These are phyloP conservation scores for Paramuricea clavata DNA, from an alignment of 92 coral and sea anemone species.

Conservation along the genomic window DNA sequence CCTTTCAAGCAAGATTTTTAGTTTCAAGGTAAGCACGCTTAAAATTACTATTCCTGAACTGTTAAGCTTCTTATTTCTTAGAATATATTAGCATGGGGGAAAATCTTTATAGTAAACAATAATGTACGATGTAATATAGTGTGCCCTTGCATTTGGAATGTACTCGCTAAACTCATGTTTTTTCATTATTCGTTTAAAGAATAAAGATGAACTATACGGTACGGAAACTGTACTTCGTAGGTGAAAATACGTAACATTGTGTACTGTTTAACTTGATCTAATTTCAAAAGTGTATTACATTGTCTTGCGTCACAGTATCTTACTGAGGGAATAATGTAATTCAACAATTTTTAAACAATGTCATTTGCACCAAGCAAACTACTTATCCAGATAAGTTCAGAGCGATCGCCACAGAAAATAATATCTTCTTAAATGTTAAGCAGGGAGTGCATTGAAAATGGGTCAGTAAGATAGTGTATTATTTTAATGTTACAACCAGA, in stretches of 20 bases:
- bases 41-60: background rate
- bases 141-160: background rate
- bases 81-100: background rate
- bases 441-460: background rate
- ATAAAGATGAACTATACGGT: background rate
- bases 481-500: constrained; percentile 33
- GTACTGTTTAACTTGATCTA: background rate
- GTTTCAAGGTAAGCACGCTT: too few relatives aligned
- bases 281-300: background rate
- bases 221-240: background rate
- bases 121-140: background rate
- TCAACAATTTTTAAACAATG: background rate
- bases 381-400: background rate
- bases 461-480: background rate
- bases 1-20: background rate
- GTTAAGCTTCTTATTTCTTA: background rate
- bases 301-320: background rate
- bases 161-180: background rate
- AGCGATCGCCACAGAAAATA: background rate
- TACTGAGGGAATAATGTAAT: constrained; percentile 24
- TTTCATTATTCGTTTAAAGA: background rate
- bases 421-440: background rate
- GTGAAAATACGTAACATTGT: background rate
- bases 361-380: background rate
- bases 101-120: background rate